Percentiles rank a stretch among this genome's conserved stretches.
These are phyloP conservation scores for Ifrita kowaldi DNA, from an alignment of 2,113 vertebrate genomes.

Conservation along the genomic window DNA sequence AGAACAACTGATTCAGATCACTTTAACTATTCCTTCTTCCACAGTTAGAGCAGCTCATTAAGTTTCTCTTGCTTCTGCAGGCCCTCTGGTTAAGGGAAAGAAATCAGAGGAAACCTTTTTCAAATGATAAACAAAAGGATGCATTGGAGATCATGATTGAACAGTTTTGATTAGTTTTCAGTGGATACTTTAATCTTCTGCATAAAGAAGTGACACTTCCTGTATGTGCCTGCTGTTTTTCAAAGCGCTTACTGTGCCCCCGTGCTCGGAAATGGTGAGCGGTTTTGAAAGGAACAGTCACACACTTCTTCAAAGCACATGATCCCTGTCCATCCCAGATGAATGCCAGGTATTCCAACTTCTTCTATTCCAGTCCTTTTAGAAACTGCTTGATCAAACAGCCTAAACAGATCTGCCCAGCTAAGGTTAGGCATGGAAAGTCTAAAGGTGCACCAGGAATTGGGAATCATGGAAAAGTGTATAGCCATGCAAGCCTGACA, in stretches of 20 bases:
- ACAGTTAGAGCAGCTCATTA: slow-evolving; percentile 54
- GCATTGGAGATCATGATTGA: slow-evolving; percentile 13
- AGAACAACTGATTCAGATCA: slow-evolving; percentile 55
- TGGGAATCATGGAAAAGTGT: not conserved
- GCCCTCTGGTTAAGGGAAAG: slow-evolving; percentile 46
- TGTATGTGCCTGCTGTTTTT: slow-evolving; percentile 57
- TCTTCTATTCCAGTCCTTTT: slow-evolving; percentile 5
- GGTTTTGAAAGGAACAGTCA: slow-evolving; percentile 40
- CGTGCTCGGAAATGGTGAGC: slow-evolving; percentile 24
- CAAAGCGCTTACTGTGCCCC: slow-evolving; percentile 47
- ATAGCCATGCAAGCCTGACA: slow-evolving; percentile 1
- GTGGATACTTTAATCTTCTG: slow-evolving; percentile 44
- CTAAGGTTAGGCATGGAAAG: not conserved
- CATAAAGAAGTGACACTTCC: slow-evolving; percentile 9
- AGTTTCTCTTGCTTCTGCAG: slow-evolving; percentile 39
- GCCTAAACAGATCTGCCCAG: not conserved
- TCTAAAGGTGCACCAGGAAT: not conserved
- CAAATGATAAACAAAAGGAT: slow-evolving; percentile 40
- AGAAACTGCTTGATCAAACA: slow-evolving; percentile 20
- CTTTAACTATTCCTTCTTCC: slow-evolving; percentile 58
- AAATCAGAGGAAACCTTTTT: slow-evolving; percentile 28
- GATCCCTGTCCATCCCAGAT: slow-evolving; percentile 48
- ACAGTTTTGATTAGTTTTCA: slow-evolving; percentile 17
- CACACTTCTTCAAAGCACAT: slow-evolving; percentile 30
- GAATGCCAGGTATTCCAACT: slow-evolving; percentile 32